Conservation (phyloP, 64 coral and sea anemone genomes). For the Hydrozoanthus tunicans region DNA sequence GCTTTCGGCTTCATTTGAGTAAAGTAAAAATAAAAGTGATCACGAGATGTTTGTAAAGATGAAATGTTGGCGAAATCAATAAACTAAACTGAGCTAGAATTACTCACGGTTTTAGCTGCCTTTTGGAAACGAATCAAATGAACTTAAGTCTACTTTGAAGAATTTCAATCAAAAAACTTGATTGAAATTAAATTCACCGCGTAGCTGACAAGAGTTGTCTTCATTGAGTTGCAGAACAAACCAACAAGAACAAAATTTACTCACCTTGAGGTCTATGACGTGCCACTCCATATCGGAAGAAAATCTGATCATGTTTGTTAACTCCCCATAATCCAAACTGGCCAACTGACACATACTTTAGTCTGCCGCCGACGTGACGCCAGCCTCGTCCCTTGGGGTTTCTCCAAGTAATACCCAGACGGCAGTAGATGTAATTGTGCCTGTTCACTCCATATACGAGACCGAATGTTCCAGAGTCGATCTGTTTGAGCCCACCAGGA, state of each 20-base stretch:
- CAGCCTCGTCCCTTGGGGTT: neutral
- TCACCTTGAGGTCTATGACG: slow-evolving; percentile 22
- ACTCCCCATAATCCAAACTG: slow-evolving; percentile 43
- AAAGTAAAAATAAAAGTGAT: too few relatives aligned
- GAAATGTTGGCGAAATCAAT: too few relatives aligned
- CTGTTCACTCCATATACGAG: slow-evolving; percentile 26
- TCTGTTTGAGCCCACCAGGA: slow-evolving; percentile 11
- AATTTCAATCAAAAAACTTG: too few relatives aligned
- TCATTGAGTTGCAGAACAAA: neutral
- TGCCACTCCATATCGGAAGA: slow-evolving; percentile 14
- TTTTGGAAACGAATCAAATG: too few relatives aligned
- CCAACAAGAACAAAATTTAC: neutral
- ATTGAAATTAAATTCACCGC: too few relatives aligned
- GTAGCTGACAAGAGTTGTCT: neutral
- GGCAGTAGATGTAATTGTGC: neutral
- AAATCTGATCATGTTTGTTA: slow-evolving; percentile 24
- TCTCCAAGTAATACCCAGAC: slow-evolving; percentile 10
- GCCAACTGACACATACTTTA: slow-evolving; percentile 11
- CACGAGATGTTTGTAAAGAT: too few relatives aligned
- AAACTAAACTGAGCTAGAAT: too few relatives aligned
- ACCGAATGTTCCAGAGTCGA: slow-evolving; percentile 42
- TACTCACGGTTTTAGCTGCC: too few relatives aligned
- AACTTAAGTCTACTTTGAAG: too few relatives aligned
- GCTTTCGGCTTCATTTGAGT: too few relatives aligned
- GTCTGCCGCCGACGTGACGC: neutral